phyloP scores from a whole-genome alignment of 2,888 invertebrate genomes.

The Eristalis tenax region DNA sequence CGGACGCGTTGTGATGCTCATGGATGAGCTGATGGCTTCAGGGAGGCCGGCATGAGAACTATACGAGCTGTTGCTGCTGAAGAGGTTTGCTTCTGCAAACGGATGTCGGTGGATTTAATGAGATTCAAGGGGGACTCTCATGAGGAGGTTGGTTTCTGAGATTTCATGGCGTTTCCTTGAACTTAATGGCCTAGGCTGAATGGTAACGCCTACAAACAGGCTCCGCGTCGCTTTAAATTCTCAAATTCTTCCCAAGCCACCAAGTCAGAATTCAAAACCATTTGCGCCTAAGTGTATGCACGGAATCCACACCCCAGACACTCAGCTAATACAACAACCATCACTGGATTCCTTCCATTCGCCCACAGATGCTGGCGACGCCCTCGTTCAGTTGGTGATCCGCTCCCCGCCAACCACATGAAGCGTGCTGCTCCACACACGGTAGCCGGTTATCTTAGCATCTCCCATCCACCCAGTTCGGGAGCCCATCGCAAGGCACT shows the following conservation, averaged over 20 bases:
- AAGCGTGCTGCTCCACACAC: background rate
- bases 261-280: background rate
- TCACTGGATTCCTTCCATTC: background rate
- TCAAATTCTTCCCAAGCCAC: background rate
- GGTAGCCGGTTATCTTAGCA: constrained; percentile 3
- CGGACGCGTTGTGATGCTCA: background rate
- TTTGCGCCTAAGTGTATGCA: constrained; percentile 32
- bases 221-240: background rate
- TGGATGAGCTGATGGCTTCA: background rate
- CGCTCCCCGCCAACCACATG: background rate
- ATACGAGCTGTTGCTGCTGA: background rate
- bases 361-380: constrained; percentile 22
- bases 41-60: background rate
- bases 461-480: background rate
- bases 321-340: constrained; percentile 19
- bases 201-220: no score
- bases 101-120: background rate
- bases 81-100: no score
- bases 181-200: background rate
- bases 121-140: background rate
- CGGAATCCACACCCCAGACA: background rate
- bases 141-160: background rate
- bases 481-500: background rate
- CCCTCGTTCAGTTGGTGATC: background rate
- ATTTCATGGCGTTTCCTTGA: background rate